phyloP scores from a whole-genome alignment of 2,888 invertebrate genomes.

The Cetonia aurata region DNA sequence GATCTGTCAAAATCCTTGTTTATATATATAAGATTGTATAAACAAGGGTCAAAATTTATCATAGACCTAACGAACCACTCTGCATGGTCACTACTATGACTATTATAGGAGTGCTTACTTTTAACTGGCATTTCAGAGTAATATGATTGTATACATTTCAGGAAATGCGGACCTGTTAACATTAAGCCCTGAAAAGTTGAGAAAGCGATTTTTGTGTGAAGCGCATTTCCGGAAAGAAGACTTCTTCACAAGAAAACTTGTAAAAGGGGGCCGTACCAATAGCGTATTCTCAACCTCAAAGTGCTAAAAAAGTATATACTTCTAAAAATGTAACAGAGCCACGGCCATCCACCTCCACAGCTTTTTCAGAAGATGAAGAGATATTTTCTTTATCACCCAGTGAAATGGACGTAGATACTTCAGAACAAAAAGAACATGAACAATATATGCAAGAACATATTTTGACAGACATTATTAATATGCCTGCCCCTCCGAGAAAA shows the following conservation, averaged over 20 bases:
- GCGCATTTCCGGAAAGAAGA: conserved; percentile 16
- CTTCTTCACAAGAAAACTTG: not conserved
- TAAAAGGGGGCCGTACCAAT: conserved; percentile 1
- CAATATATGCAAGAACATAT: not conserved
- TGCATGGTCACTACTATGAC: no score
- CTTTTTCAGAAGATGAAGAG: not conserved
- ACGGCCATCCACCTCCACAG: not conserved
- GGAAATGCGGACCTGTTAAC: conserved; percentile 10
- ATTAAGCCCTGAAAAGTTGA: conserved; percentile 1
- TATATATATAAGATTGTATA: no score
- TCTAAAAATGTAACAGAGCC: not conserved
- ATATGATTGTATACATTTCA: not conserved
- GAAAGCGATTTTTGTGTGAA: conserved; percentile 10
- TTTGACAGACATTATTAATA: not conserved
- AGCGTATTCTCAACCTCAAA: not conserved
- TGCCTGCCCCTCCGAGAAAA: conserved; percentile 8
- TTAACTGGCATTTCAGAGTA: no score
- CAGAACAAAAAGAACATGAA: not conserved
- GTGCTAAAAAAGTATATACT: not conserved
- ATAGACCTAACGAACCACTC: no score
- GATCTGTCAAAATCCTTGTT: conserved; percentile 4
- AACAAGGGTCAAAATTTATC: no score
- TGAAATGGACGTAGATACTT: not conserved
- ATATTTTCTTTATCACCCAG: not conserved
- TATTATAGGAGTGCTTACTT: no score